Base-by-base conservation (phyloP, 2,888 invertebrate genomes). In the Argynnis bischoffii region DNA sequence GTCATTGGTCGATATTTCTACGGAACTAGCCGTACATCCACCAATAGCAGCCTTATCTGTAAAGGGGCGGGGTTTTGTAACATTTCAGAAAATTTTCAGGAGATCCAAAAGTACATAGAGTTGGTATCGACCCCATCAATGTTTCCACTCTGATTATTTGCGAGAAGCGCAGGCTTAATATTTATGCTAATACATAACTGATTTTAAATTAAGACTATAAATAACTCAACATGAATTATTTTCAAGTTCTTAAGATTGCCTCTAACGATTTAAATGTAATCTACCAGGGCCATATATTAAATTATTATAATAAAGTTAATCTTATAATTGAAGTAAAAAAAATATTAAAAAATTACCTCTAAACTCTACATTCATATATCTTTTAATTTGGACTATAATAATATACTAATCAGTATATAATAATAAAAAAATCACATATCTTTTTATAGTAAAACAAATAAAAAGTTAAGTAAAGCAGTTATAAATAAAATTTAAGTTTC, bases 31-130 rank as follows among this genome's bases (percentile, higher is more conserved):
- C 79, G 76, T 75, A 77, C 71, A 75, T 74, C 81, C 75, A 76
- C 92, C 91, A 92, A 92, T 92, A 81, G 78, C 80, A 77, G 78
- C 74, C 76, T 70, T 69, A 74, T 70, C 89, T 89, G 86, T 83
- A 89, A 89, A 83, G 83, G 82, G 92, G 92, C 87, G 91, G 83
- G 80, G 88, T 82, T 86, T 84, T 83, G 81, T 77, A 87, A 85
- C 83, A 77, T 90, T 92, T 91, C 92, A 86, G 92, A 90, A 90
- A 89, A 87, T 84, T 89, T 91, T 89, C 90, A 90, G 90, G 78
- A 83, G 79, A 75, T 79, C 82, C 81, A 81, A 86, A 87, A 85
- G 84, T 81, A 78, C 78, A 77, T 84, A 83, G 75, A 79, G 78
- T 75, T 77, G 74, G 77, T 75, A 77, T 74, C 78, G 81, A 82